phyloP scores from a whole-genome alignment of 2,113 vertebrate species.

The Nerophis lumbriciformis region DNA sequence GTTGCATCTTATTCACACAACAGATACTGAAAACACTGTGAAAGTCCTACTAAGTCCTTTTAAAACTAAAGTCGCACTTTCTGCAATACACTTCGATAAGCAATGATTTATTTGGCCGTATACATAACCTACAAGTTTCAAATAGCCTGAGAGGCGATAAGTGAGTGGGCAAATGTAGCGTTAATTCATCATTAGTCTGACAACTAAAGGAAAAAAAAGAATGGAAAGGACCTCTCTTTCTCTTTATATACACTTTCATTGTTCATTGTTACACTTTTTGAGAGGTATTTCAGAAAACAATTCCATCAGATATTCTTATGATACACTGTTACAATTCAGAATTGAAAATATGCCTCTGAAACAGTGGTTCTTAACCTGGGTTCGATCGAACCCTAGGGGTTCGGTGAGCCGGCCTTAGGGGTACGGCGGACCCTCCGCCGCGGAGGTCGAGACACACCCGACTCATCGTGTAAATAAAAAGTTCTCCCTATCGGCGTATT shows the following conservation, averaged over 20 bases:
- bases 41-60: constrained; percentile 24
- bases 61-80: constrained; percentile 31
- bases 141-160: constrained; percentile 51
- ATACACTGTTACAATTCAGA: neutral
- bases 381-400: too few relatives aligned
- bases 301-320: neutral
- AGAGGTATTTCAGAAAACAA: neutral
- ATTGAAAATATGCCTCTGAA: too few relatives aligned
- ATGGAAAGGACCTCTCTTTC: neutral
- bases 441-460: too few relatives aligned
- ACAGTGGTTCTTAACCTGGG: too few relatives aligned
- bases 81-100: constrained; percentile 58
- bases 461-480: too few relatives aligned
- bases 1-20: too few relatives aligned
- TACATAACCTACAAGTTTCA: constrained; percentile 53
- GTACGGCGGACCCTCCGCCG: too few relatives aligned
- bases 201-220: constrained; percentile 27
- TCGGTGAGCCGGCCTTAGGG: too few relatives aligned
- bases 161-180: constrained; percentile 46
- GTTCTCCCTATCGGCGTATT: too few relatives aligned
- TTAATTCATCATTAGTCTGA: constrained; percentile 62
- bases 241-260: neutral
- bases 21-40: neutral
- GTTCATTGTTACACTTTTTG: constrained; percentile 3
- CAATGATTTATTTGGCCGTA: constrained; percentile 67